A percentile compares a stretch with the other conserved stretches of the same genome.
phyloP scores from a whole-genome alignment of 2,797 vertebrate species.

The Microhierax caerulescens region DNA sequence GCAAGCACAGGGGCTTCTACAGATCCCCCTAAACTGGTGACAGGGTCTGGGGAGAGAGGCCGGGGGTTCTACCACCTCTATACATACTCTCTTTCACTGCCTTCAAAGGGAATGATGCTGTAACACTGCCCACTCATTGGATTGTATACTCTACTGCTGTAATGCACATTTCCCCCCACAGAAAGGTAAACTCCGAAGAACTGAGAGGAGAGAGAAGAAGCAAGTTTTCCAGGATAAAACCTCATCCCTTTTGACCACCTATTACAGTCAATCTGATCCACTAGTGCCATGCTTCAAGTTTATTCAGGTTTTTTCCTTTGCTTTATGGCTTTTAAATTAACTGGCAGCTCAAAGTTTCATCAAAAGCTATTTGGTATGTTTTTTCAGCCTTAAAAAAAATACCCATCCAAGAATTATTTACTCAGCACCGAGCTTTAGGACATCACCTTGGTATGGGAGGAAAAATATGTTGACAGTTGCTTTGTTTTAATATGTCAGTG shows the following conservation, averaged over 20 bases:
- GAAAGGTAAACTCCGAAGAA: constrained; percentile 39
- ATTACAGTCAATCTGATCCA: neutral
- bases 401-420: neutral
- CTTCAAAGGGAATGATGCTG: neutral
- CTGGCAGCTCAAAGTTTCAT: neutral
- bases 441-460: neutral
- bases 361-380: neutral
- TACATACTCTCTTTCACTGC: neutral
- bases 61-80: neutral
- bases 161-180: neutral
- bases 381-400: neutral
- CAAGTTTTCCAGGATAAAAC: neutral
- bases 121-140: neutral
- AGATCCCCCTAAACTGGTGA: neutral
- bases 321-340: neutral
- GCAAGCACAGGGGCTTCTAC: neutral
- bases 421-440: neutral
- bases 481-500: neutral
- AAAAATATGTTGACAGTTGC: neutral
- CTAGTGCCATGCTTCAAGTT: neutral
- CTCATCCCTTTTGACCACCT: neutral
- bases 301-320: neutral
- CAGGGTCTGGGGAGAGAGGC: neutral
- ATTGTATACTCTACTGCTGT: neutral
- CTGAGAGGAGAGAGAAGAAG: neutral